Conservation (phyloP, 2,888 invertebrate species). For the Rambutsinella grinnellia region DNA sequence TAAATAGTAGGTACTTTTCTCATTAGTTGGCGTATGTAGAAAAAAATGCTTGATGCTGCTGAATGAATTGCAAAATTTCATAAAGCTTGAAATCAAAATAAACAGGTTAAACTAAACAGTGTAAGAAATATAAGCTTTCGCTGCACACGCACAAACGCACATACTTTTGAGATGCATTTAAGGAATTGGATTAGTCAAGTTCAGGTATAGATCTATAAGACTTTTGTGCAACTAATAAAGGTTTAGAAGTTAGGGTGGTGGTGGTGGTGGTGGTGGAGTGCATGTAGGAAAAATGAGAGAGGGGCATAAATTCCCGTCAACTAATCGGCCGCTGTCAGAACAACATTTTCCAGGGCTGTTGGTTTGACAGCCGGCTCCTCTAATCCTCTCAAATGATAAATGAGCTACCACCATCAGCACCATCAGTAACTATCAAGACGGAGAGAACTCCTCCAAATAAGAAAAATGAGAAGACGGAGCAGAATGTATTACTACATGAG, state of each 20-base stretch:
- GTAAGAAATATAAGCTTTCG: background rate
- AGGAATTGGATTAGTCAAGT: background rate
- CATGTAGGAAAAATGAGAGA: slow-evolving; percentile 27
- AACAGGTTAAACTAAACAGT: no score
- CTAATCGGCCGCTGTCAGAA: slow-evolving; percentile 58
- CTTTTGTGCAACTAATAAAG: background rate
- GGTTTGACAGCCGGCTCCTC: slow-evolving; percentile 55
- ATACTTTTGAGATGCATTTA: background rate
- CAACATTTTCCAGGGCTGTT: slow-evolving; percentile 52
- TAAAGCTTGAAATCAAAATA: no score
- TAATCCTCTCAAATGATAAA: slow-evolving; percentile 56
- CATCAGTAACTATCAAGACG: slow-evolving; percentile 52
- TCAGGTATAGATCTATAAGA: background rate
- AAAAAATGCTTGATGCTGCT: no score
- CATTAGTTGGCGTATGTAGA: no score
- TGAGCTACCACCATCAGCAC: slow-evolving; percentile 55
- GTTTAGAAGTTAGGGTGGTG: background rate
- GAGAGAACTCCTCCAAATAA: slow-evolving; percentile 23
- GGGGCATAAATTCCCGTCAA: slow-evolving; percentile 58
- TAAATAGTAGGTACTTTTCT: no score
- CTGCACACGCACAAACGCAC: background rate
- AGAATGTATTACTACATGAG: slow-evolving; percentile 30
- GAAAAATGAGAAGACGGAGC: slow-evolving; percentile 30
- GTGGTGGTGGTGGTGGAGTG: slow-evolving; percentile 18
- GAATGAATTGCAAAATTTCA: no score